Evolutionary conservation across 2,797 vertebrate species (phyloP).

Genomic region (Odontamblyopus rebecca): DNA sequence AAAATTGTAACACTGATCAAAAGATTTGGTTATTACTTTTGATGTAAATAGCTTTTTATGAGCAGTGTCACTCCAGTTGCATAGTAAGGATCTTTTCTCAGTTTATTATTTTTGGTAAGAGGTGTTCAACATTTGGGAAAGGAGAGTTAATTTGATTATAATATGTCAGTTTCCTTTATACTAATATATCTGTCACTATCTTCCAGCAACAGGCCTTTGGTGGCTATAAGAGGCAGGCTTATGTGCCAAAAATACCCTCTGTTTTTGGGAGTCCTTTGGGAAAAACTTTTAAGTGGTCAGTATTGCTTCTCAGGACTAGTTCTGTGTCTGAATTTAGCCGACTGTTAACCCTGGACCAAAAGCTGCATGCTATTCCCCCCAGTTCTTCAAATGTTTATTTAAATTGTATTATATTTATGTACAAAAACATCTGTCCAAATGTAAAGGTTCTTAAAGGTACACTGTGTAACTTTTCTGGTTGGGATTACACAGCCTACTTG

Average conservation of each 20-base stretch:
- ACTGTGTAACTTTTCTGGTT: too few relatives aligned
- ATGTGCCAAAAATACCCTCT: constrained; percentile 73
- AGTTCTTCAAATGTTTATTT: constrained; percentile 67
- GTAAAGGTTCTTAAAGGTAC: constrained; percentile 17
- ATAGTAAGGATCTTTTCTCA: not conserved
- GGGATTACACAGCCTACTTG: too few relatives aligned
- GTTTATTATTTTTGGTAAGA: not conserved
- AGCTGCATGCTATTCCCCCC: constrained; percentile 45
- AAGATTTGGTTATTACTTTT: not conserved
- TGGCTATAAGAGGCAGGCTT: constrained; percentile 8
- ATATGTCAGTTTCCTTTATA: not conserved
- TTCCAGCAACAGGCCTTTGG: constrained; percentile 6
- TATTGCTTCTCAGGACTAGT: constrained; percentile 66
- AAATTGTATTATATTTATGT: constrained; percentile 66
- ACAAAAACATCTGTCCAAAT: constrained; percentile 44
- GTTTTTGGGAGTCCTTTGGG: constrained; percentile 49
- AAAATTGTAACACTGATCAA: not conserved
- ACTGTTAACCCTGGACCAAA: constrained; percentile 70
- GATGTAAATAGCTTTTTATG: not conserved
- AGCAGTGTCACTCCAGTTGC: not conserved
- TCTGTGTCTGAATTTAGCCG: constrained; percentile 57
- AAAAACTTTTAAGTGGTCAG: constrained; percentile 37
- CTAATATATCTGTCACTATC: not conserved
- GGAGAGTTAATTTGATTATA: not conserved
- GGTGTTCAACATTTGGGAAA: not conserved